Evolutionary conservation across 53 echinoderm and acorn worm species (phyloP), one percentile per base, ranked within the genome.

Genomic region (Paelopatides confundens): DNA sequence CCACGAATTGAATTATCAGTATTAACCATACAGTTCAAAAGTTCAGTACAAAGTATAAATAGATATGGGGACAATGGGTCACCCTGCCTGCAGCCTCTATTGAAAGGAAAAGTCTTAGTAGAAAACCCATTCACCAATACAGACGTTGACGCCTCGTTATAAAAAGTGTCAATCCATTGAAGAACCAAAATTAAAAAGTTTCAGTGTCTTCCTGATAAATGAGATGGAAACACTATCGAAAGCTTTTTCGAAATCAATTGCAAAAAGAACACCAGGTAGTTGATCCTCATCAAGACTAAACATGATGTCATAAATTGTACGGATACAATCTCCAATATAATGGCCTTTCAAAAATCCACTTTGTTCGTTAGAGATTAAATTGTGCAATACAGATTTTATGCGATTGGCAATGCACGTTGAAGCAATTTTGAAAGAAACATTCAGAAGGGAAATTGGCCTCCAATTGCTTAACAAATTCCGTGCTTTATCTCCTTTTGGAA

Each of bases 371-470:
- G 77, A 77, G 26, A 77, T 5, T 47, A 77, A 30, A 43, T 23
- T 24, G 10, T 0, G 0, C 3, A 77, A 29, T 27, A 46, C 49
- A 77, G 0, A 10, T 49, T 77, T 77, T 35, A 51, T 1, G 3
- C 48, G 26, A 28, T 50, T 47, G 1, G 50, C 2, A 23, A 77
- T 47, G 23, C 77, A 77, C 5, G 30, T 47, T 3, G 47, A 77
- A 7, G 47, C 77, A 2, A 77, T 26, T 12, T 77, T 77, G 49
- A 47, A 77, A 27, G 77, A 47, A 9, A 49, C 49, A 77, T 77
- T 77, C 24, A 77, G 49, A 49, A 77, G 77, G 23, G 77, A 77
- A 23, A 47, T 77, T 28, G 77, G 12, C 29, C 77, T 77, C 48
- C 51, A 43, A 39, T 47, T 77, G 24, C 21, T 23, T 5, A 77